These are phyloP conservation scores for Eremobia ochroleuca DNA, from an alignment of 2,888 invertebrate species.

Conservation along the genomic window DNA sequence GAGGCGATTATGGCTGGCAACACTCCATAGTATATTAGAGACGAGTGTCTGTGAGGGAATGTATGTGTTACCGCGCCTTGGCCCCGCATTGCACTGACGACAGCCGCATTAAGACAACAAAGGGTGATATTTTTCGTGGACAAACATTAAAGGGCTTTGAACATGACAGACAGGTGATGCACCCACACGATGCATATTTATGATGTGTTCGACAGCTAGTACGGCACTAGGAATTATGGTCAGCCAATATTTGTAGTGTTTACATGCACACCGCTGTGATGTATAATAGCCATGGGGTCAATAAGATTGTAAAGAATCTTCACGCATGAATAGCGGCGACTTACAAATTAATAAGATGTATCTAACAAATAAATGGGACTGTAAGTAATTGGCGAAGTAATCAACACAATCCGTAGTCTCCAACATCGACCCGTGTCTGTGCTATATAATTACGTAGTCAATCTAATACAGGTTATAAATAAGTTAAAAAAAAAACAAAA, in stretches of 20 bases:
- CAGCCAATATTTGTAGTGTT: slow-evolving; percentile 84
- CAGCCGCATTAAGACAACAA: slow-evolving; percentile 84
- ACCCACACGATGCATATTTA: slow-evolving; percentile 88
- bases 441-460: slow-evolving; percentile 66
- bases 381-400: slow-evolving; percentile 45
- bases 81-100: slow-evolving; percentile 73
- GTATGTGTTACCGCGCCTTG: slow-evolving; percentile 63
- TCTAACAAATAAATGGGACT: slow-evolving; percentile 32
- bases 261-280: slow-evolving; percentile 72
- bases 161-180: slow-evolving; percentile 84
- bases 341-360: slow-evolving; percentile 25
- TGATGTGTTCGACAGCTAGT: slow-evolving; percentile 86
- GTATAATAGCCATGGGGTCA: slow-evolving; percentile 53
- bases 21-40: slow-evolving; percentile 60
- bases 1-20: slow-evolving; percentile 59
- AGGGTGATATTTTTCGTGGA: slow-evolving; percentile 88
- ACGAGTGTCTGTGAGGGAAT: slow-evolving; percentile 43
- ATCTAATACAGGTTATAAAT: slow-evolving; percentile 69
- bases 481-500: slow-evolving; percentile 62
- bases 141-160: slow-evolving; percentile 86
- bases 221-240: slow-evolving; percentile 82
- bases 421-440: slow-evolving; percentile 31
- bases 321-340: slow-evolving; percentile 6
- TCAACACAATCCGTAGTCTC: slow-evolving; percentile 49
- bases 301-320: slow-evolving; percentile 40